These are phyloP conservation scores for Dinocampus coccinellae DNA, from an alignment of 2,888 invertebrate species.

Conservation along the genomic window DNA sequence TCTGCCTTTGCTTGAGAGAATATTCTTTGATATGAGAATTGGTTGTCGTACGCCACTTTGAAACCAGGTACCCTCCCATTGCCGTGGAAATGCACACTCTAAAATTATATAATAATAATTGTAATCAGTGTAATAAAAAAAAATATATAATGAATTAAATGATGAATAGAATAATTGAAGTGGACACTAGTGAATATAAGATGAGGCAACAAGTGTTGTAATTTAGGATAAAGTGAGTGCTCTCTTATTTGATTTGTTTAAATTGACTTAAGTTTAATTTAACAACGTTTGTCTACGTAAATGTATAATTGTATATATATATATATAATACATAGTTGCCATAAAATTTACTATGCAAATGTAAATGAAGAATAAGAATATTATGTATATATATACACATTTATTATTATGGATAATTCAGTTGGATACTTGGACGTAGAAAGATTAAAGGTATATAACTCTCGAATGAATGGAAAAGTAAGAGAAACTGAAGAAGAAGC, in stretches of 20 bases:
- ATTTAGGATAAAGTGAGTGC: background rate
- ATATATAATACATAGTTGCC: background rate
- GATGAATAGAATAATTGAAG: no score
- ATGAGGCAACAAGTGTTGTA: background rate
- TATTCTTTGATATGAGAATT: constrained; percentile 84
- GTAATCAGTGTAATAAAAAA: no score
- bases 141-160: no score
- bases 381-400: constrained; percentile 10
- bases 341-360: background rate
- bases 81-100: constrained; percentile 85
- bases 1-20: constrained; percentile 87
- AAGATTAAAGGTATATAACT: background rate
- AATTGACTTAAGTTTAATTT: background rate
- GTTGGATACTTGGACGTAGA: background rate
- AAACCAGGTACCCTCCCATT: constrained; percentile 93
- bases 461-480: background rate
- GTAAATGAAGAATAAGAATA: background rate
- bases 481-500: no score
- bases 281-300: background rate
- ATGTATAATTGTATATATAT: background rate
- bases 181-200: no score
- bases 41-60: constrained; percentile 90
- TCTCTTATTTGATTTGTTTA: background rate
- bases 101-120: no score
- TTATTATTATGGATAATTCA: constrained; percentile 20